Evolutionary conservation across 2,113 vertebrate species (phyloP), one percentile per base, ranked within the genome.

Genomic region (Ptilonorhynchus violaceus): DNA sequence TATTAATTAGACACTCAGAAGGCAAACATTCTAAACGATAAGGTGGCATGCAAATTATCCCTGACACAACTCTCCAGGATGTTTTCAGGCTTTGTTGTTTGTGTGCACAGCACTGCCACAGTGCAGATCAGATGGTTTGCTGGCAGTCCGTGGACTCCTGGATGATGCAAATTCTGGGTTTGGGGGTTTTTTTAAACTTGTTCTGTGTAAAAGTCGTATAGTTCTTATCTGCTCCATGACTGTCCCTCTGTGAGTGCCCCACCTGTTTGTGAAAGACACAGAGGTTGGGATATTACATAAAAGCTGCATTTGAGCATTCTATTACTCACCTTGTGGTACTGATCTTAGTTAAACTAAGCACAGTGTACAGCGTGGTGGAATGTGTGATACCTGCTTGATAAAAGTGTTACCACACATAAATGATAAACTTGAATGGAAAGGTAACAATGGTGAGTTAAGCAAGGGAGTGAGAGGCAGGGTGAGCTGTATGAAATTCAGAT

Each of bases 11-110:
- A 91, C 53, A 49, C 62, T 70, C 64, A 63, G 91, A 59, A 91
- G 79, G 72, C 88, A 90, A 89, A 64, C 93, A 91, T 55, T 77
- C 92, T 66, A 80, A 89, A 92, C 39, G 93, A 93, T 95, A 96
- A 93, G 85, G 72, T 82, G 83, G 52, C 63, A 59, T 59, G 66
- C 62, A 95, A 88, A 90, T 95, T 85, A 75, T 21, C 64, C 56
- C 50, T 92, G 95, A 79, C 69, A 86, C 60, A 96, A 88, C 78
- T 93, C 85, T 59, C 44, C 11, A 9, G 84, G 68, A 70, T 79
- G 53, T 92, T 92, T 78, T 69, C 59, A 66, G 68, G 39, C 70
- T 44, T n/a, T 92, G 75, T 80, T 94, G 85, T 91, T 93, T 97
- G 62, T 83, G 88, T 77, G 66, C 41, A 21, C 59, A 59, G 46